Evolutionary conservation across 2,113 vertebrate species (phyloP), one percentile per base, ranked within the genome.

Genomic region (Tachuris rubrigastra): DNA sequence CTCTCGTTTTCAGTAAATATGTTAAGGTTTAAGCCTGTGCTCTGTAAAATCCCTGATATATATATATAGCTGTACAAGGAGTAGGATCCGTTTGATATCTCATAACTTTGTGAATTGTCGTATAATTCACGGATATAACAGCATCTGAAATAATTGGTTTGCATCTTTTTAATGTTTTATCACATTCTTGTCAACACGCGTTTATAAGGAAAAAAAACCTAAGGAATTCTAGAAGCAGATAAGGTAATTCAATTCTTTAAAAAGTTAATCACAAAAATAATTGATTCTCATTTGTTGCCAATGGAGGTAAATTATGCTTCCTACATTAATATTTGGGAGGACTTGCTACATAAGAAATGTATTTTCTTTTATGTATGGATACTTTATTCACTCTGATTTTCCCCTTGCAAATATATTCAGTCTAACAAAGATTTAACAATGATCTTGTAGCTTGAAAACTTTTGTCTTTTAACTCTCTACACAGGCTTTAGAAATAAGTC

Each of bases 341-440:
- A 60, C 6, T 82, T 94, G 35, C 12, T 62, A 41, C 33, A 14
- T 28, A 65, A n/a, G 10, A 89, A 10, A 75, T 73, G 80, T 83
- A 50, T 24, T 85, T 77, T 79, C 17, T 35, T 52, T 9, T 72
- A 76, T 39, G 4, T 28, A 62, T 53, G 14, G 46, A 67, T 63
- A n/a, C 5, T 76, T 95, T 96, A 68, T 89, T 92, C n/a, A 23
- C 86, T 62, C 15, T 55, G 20, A 42, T 33, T 81, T 73, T 90
- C 24, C 10, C 27, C 25, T 82, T 44, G 73, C 55, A 56, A 76
- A 73, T 78, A 30, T 37, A 28, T 83, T 83, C 55, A 67, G 12
- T 15, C 37, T 68, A 50, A 20, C 63, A 91, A 31, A 42, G 25
- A 60, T 69, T 72, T 85, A 73, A 86, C 49, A 89, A 71, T 62